These are phyloP conservation scores for Diarsia rubi DNA, from an alignment of 2,888 invertebrate species.

Conservation along the genomic window DNA sequence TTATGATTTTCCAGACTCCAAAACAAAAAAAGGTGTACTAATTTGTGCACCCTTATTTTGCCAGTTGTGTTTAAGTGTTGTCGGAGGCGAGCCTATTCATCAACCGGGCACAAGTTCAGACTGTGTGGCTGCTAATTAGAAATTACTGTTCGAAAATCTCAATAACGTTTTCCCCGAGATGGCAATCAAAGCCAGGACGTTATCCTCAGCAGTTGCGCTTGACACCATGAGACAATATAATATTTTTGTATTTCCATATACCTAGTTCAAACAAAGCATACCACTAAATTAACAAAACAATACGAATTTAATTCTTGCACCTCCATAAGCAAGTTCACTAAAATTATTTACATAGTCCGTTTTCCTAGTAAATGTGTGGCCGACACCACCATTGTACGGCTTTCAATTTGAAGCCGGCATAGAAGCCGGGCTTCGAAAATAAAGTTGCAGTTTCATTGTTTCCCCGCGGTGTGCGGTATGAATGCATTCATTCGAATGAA, in stretches of 20 bases:
- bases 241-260: background rate
- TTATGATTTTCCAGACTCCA: too few relatives aligned
- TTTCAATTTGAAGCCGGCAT: conserved; percentile 41
- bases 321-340: conserved; percentile 2
- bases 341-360: conserved; percentile 32
- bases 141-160: background rate
- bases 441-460: conserved; percentile 56
- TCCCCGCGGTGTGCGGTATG: conserved; percentile 33
- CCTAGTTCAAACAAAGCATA: background rate
- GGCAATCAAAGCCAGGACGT: background rate
- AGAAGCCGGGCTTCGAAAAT: conserved; percentile 45
- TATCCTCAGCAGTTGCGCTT: background rate
- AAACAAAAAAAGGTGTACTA: too few relatives aligned
- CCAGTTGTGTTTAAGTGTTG: too few relatives aligned
- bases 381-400: conserved; percentile 30
- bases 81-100: background rate
- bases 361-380: conserved; percentile 28
- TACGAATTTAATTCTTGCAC: background rate
- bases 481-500: conserved; percentile 58
- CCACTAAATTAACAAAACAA: background rate
- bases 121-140: background rate
- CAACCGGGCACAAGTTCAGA: background rate
- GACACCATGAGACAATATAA: background rate
- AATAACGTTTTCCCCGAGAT: background rate
- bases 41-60: too few relatives aligned